A percentile compares a stretch with the other conserved stretches of the same genome.
These are phyloP conservation scores for Neodon shergylaensis DNA, from an alignment of 2,113 vertebrate genomes.

Conservation along the genomic window DNA sequence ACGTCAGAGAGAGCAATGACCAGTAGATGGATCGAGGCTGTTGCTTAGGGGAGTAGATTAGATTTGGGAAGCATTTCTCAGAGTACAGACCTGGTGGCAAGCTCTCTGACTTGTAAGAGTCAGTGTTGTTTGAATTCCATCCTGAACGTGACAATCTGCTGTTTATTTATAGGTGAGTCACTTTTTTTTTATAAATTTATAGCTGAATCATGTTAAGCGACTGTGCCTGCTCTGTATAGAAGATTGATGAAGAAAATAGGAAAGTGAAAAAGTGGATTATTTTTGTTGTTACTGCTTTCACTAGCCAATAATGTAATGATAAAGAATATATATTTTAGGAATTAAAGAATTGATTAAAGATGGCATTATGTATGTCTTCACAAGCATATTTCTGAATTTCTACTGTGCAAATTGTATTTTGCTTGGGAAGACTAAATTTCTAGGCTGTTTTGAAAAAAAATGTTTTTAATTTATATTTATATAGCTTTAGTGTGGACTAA, in stretches of 20 bases:
- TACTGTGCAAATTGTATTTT: conserved; percentile 18
- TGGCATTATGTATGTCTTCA: neutral
- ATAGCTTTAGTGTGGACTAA: neutral
- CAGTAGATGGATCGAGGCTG: conserved; percentile 52
- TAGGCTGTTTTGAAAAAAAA: conserved; percentile 3
- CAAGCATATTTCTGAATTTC: conserved; percentile 25
- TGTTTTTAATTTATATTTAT: neutral
- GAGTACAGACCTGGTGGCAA: conserved; percentile 19
- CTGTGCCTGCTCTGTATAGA: conserved; percentile 10
- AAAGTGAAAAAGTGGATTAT: conserved; percentile 20
- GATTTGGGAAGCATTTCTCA: conserved; percentile 46
- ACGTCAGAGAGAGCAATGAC: conserved; percentile 53
- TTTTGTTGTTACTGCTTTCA: conserved; percentile 48
- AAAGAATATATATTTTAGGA: conserved; percentile 40
- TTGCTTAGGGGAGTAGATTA: conserved; percentile 52
- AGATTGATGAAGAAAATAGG: neutral
- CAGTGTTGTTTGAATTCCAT: conserved; percentile 41
- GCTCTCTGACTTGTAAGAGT: conserved; percentile 49
- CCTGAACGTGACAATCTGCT: conserved; percentile 45
- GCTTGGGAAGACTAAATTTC: conserved; percentile 38
- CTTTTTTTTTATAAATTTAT: conserved; percentile 60
- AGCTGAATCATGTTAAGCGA: conserved; percentile 25
- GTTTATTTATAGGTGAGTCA: conserved; percentile 59
- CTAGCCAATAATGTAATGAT: conserved; percentile 21
- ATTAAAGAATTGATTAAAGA: conserved; percentile 8